phyloP scores from a whole-genome alignment of 2,113 vertebrate species.

The Daubentonia madagascariensis region DNA sequence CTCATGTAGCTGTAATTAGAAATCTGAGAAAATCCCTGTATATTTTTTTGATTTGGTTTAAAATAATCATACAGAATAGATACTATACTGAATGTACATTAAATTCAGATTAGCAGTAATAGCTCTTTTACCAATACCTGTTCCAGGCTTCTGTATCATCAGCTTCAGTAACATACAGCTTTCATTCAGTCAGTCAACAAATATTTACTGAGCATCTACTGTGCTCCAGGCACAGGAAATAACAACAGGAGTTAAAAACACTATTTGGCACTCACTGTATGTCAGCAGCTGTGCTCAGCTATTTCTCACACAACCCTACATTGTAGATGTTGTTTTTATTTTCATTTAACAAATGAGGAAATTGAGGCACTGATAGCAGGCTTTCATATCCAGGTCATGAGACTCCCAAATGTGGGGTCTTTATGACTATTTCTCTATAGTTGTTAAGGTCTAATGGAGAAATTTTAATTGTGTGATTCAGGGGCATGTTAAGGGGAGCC shows the following conservation, averaged over 20 bases:
- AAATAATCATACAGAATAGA: neutral
- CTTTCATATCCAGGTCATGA: neutral
- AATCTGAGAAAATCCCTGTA: neutral
- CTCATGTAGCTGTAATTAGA: neutral
- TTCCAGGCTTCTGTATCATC: neutral
- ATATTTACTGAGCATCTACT: neutral
- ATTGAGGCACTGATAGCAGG: neutral
- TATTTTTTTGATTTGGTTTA: neutral
- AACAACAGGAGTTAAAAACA: neutral
- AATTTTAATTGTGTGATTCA: neutral
- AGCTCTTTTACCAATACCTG: neutral
- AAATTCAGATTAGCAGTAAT: neutral
- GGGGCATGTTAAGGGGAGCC: neutral
- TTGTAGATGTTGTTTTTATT: neutral
- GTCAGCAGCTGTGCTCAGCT: neutral
- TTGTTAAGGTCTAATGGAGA: neutral
- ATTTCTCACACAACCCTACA: neutral
- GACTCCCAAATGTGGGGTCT: neutral
- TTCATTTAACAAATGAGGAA: neutral
- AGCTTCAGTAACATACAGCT: neutral
- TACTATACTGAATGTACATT: neutral
- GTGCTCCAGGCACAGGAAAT: neutral
- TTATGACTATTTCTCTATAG: neutral
- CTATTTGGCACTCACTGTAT: neutral
- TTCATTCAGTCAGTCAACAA: neutral